Evolutionary conservation across 2,888 invertebrate genomes (phyloP).

Genomic region (Limnephilus lunatus): DNA sequence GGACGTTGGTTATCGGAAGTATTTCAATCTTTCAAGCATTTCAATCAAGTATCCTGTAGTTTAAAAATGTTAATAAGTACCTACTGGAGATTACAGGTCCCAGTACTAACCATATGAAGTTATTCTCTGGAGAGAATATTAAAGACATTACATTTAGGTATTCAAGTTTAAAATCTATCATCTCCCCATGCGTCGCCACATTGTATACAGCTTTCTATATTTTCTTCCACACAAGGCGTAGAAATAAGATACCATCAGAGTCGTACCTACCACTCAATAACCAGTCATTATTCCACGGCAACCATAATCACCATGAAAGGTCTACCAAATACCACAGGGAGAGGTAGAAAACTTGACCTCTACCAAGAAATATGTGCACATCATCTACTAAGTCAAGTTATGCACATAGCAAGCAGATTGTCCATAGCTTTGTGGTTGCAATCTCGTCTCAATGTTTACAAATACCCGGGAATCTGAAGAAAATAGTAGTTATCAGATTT

Average conservation of each 20-base stretch:
- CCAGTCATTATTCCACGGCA: neutral
- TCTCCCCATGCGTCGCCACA: neutral
- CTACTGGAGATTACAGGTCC: no score
- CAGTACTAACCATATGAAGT: neutral
- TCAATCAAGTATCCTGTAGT: no score
- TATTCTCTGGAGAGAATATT: neutral
- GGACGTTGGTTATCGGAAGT: no score
- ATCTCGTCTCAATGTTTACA: neutral
- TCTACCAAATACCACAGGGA: neutral
- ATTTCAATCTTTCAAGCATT: no score
- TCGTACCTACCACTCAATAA: neutral
- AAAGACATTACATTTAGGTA: neutral
- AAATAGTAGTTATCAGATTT: neutral
- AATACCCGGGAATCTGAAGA: neutral
- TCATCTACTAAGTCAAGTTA: neutral
- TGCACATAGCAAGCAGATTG: neutral
- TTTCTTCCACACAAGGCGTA: neutral
- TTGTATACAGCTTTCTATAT: neutral
- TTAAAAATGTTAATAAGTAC: no score
- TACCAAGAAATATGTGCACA: neutral
- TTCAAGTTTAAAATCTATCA: neutral
- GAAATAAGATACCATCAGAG: neutral
- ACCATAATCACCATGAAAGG: slow-evolving; percentile 2
- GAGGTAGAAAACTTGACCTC: slow-evolving; percentile 2
- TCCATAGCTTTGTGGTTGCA: neutral